phyloP scores from a whole-genome alignment of 2,113 vertebrate genomes.

The Ctenodactylus gundi region DNA sequence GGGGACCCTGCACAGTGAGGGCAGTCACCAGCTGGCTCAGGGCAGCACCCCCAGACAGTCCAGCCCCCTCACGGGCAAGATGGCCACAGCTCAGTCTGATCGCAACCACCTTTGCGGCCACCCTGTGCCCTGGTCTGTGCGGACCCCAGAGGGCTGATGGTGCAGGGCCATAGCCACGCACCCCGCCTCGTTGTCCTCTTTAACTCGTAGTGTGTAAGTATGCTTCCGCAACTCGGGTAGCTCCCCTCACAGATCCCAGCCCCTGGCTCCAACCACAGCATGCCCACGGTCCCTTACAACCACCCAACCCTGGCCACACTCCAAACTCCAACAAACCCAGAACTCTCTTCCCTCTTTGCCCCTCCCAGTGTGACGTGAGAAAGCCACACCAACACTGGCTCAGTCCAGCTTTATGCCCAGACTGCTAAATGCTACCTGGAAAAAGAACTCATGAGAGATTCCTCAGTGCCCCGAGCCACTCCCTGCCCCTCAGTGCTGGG shows the following conservation, averaged over 20 bases:
- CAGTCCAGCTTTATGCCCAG: not conserved
- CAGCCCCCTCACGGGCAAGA: not conserved
- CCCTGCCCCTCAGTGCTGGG: rapidly evolving
- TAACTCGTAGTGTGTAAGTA: not conserved
- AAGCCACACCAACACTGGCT: not conserved
- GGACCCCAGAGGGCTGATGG: not conserved
- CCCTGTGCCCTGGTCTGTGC: not conserved
- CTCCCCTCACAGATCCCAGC: not conserved
- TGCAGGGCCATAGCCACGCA: not conserved
- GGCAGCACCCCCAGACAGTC: not conserved
- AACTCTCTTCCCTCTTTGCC: not conserved
- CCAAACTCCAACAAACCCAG: not conserved
- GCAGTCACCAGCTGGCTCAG: not conserved
- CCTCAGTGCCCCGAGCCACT: not conserved
- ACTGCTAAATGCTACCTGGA: not conserved
- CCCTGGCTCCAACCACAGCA: too few relatives aligned
- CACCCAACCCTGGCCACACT: too few relatives aligned
- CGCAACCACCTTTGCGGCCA: not conserved
- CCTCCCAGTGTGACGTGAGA: not conserved
- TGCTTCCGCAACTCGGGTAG: not conserved
- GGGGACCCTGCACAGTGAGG: not conserved
- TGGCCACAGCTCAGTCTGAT: not conserved
- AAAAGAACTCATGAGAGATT: not conserved
- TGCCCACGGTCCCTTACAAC: not conserved
- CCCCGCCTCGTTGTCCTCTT: not conserved